Base-by-base conservation (phyloP, 2,797 vertebrate genomes). In the Microctenopoma lineatum region DNA sequence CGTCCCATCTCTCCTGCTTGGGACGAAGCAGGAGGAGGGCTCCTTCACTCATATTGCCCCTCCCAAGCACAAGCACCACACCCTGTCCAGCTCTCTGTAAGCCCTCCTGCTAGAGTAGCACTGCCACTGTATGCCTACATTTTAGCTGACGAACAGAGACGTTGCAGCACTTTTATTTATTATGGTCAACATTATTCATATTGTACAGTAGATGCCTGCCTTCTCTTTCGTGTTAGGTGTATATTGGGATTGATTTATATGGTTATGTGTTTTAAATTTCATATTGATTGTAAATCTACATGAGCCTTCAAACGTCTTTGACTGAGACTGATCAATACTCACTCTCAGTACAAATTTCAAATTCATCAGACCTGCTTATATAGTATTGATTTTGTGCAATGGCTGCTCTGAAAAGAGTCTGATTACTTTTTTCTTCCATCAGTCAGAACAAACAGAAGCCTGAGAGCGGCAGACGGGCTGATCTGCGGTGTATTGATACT, bases 381-480 rank as follows among this genome's bases (percentile, higher is more conserved):
- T 84, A n/a, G 55, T 92, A 95, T 94, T 94, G 93, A 95, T 95
- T 92, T 89, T 84, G 77, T 87, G 81, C 79, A 84, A 62, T 77
- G 73, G 80, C 80, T 64, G 75, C 67, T 63, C 70, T 86, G 73
- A 88, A 91, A 90, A 80, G 88, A 89, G 89, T 90, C 76, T 38
- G 84, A 90, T 91, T 90, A 85, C 75, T 85, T 73, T 81, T 65
- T 46, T 42, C 57, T 41, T 62, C 69, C 71, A 77, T 83, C 79
- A 66, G 64, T 79, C 73, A 73, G 79, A 83, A 75, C 78, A 77
- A 86, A 88, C 75, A 86, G 62, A 62, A 55, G 46, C 56, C 12
- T 48, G 63, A 58, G 42, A 56, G 51, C 62, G 62, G 70, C 59
- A 77, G 73, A 50, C 76, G 60, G 66, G 42, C 72, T 68, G 55